Conservation (phyloP, 1,140 invertebrate species). For the Drosophila sp. region DNA sequence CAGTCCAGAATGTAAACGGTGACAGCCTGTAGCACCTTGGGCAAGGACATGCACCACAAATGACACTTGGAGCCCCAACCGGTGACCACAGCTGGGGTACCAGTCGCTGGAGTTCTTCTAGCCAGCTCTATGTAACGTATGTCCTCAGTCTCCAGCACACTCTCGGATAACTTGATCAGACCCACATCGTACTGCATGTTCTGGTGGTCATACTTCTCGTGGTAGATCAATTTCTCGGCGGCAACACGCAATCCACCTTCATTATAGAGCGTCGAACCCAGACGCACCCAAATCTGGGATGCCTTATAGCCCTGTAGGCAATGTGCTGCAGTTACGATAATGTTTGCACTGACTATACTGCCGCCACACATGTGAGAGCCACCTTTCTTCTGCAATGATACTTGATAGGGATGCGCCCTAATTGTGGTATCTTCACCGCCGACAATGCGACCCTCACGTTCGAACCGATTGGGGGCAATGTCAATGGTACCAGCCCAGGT, state of each 20-base stretch:
- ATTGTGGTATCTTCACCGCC: constrained; percentile 58
- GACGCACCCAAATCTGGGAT: constrained; percentile 8
- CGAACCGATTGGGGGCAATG: constrained; percentile 19
- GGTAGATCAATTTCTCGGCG: constrained; percentile 21
- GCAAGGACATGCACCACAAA: constrained; percentile 38
- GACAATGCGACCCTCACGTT: constrained; percentile 63
- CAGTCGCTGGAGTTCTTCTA: constrained; percentile 32
- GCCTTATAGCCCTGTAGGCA: constrained; percentile 36
- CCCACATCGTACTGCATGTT: constrained; percentile 73
- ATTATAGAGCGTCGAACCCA: constrained; percentile 47
- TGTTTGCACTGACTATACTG: constrained; percentile 84
- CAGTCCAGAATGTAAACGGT: constrained; percentile 30
- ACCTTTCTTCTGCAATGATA: constrained; percentile 51
- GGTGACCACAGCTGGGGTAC: constrained; percentile 54
- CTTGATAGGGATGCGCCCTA: constrained; percentile 54
- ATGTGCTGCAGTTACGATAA: constrained; percentile 68
- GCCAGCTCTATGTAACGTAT: constrained; percentile 52
- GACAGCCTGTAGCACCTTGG: constrained; percentile 28
- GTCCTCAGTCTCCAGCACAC: constrained; percentile 21
- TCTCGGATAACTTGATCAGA: constrained; percentile 56
- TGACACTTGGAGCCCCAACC: constrained; percentile 56
- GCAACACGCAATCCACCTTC: constrained; percentile 19
- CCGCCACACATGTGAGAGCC: constrained; percentile 85
- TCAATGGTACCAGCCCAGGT: constrained; percentile 28
- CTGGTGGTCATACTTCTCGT: constrained; percentile 22